Percentiles rank a stretch among this genome's conserved stretches.
phyloP scores from a whole-genome alignment of 2,797 vertebrate species.

The Halcyon leucocephala region DNA sequence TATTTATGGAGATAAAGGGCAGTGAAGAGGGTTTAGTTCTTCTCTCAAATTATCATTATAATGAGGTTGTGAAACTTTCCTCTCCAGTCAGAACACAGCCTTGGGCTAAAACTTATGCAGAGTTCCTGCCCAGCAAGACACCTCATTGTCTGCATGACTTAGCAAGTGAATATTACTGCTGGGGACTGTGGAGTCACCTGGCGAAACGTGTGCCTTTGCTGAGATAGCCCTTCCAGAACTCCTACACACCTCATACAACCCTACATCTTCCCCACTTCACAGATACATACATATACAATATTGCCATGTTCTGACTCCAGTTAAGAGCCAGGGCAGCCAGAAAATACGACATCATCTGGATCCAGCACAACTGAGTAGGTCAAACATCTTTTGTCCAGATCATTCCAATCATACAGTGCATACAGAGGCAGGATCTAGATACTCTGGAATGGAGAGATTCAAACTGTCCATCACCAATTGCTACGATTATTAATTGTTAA shows the following conservation, averaged over 20 bases:
- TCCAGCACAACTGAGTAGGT: not conserved
- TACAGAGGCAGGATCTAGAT: rapidly evolving
- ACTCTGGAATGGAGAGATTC: not conserved
- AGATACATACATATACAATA: rapidly evolving
- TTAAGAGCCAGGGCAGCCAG: not conserved
- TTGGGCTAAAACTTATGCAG: not conserved
- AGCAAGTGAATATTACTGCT: not conserved
- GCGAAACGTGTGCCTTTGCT: not conserved
- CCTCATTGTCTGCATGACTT: rapidly evolving
- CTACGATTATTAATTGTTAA: not conserved
- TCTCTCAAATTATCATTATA: not conserved
- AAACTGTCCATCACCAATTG: not conserved
- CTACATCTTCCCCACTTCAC: not conserved
- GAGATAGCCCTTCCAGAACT: not conserved
- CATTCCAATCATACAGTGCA: not conserved
- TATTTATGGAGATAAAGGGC: not conserved
- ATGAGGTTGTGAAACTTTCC: not conserved
- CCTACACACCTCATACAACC: not conserved
- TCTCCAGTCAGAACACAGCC: not conserved
- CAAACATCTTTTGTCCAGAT: not conserved
- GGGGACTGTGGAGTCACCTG: not conserved
- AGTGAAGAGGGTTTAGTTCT: not conserved
- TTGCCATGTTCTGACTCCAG: not conserved
- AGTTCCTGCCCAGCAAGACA: not conserved
- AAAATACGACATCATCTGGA: not conserved